These are phyloP conservation scores for Drosophila seclusa DNA, from an alignment of 2,888 invertebrate genomes.

Conservation along the genomic window DNA sequence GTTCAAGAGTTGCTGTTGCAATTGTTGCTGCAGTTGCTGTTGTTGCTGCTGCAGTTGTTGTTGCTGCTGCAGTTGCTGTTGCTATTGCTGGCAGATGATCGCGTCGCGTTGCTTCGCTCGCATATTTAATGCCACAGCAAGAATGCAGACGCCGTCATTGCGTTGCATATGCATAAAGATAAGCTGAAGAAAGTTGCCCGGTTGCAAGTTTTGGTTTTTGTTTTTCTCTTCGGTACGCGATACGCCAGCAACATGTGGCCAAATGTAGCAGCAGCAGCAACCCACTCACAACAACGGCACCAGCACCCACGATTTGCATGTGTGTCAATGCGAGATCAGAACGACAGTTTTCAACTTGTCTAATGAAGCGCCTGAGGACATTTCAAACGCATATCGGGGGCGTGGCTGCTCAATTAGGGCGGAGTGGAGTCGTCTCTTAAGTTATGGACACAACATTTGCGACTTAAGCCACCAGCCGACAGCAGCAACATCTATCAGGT, in stretches of 20 bases:
- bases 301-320: conserved; percentile 65
- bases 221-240: conserved; percentile 39
- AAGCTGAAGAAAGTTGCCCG: conserved; percentile 72
- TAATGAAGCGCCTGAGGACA: conserved; percentile 76
- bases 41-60: conserved; percentile 32
- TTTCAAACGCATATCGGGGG: conserved; percentile 54
- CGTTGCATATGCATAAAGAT: conserved; percentile 80
- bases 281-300: conserved; percentile 46
- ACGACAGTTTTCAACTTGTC: conserved; percentile 34
- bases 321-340: conserved; percentile 68
- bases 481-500: conserved; percentile 71
- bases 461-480: neutral
- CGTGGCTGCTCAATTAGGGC: conserved; percentile 39
- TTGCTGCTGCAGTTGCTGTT: conserved; percentile 30
- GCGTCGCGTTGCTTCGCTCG: conserved; percentile 62
- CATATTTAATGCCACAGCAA: conserved; percentile 71
- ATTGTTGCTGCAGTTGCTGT: conserved; percentile 30
- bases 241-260: conserved; percentile 52
- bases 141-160: conserved; percentile 76
- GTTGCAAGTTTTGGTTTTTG: conserved; percentile 36
- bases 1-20: conserved; percentile 75
- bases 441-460: conserved; percentile 65
- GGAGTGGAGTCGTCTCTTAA: conserved; percentile 15
- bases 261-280: conserved; percentile 41
- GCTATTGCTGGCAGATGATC: conserved; percentile 65